These are phyloP conservation scores for Drosophila sechellia DNA, from an alignment of 1,140 invertebrate species.

Conservation along the genomic window DNA sequence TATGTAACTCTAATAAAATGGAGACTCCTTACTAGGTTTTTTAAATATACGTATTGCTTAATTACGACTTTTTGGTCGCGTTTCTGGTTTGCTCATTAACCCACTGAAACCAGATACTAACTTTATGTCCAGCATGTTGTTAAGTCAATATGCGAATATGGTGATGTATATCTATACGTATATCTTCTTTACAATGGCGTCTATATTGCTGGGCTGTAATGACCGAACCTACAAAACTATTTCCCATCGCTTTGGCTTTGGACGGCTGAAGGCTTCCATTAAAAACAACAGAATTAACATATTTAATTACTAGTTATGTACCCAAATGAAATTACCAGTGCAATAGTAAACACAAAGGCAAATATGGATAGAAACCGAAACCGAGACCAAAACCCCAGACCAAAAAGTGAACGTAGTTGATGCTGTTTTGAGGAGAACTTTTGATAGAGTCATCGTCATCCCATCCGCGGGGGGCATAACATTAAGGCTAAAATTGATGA, in stretches of 20 bases:
- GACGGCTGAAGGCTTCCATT: slow-evolving; percentile 61
- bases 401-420: slow-evolving; percentile 34
- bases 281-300: slow-evolving; percentile 64
- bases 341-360: slow-evolving; percentile 33
- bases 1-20: too few relatives aligned
- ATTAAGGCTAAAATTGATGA: slow-evolving; percentile 62
- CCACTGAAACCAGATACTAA: slow-evolving; percentile 7
- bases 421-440: background rate
- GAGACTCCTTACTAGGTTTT: too few relatives aligned
- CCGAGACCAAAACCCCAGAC: background rate
- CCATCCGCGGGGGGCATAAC: background rate
- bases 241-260: slow-evolving; percentile 68
- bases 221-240: slow-evolving; percentile 18
- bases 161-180: background rate
- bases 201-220: slow-evolving; percentile 24
- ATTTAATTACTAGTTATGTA: slow-evolving; percentile 61
- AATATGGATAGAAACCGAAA: slow-evolving; percentile 35
- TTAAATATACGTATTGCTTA: background rate
- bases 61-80: background rate
- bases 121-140: slow-evolving; percentile 5
- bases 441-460: slow-evolving; percentile 28
- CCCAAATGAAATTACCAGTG: slow-evolving; percentile 52
- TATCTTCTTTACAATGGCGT: slow-evolving; percentile 17
- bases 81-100: slow-evolving; percentile 15
- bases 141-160: slow-evolving; percentile 8